Conservation (phyloP, 2,113 vertebrate species). For the Urocynchramus pylzowi region DNA sequence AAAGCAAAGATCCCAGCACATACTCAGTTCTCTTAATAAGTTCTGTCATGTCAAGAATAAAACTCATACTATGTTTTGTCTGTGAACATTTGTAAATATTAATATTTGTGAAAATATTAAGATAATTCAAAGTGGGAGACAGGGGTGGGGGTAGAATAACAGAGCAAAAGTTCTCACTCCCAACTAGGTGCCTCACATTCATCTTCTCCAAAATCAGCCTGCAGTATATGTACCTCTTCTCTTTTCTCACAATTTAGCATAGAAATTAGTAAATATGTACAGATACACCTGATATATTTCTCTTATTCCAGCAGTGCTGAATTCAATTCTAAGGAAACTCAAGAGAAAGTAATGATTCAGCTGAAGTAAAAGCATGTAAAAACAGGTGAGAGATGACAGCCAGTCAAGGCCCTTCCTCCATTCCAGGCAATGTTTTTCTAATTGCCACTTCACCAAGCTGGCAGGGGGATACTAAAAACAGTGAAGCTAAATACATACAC, state of each 20-base stretch:
- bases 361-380: not conserved
- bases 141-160: not conserved
- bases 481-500: not conserved
- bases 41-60: not conserved
- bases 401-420: not conserved
- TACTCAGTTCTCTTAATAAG: not conserved
- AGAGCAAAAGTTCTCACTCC: not conserved
- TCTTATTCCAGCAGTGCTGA: not conserved
- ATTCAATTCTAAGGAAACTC: not conserved
- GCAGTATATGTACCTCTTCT: not conserved
- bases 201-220: not conserved
- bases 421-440: not conserved
- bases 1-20: not conserved
- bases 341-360: not conserved
- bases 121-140: fast-evolving
- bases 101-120: not conserved
- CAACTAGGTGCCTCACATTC: not conserved
- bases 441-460: not conserved
- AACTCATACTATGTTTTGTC: not conserved
- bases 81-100: too few relatives aligned
- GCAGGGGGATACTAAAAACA: not conserved
- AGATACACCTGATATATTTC: not conserved
- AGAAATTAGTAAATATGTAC: not conserved
- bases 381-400: not conserved
- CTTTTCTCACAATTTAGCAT: not conserved